A percentile compares a stretch with the other conserved stretches of the same genome.
Conservation (phyloP, 2,113 vertebrate species). For the Numenius arquata region DNA sequence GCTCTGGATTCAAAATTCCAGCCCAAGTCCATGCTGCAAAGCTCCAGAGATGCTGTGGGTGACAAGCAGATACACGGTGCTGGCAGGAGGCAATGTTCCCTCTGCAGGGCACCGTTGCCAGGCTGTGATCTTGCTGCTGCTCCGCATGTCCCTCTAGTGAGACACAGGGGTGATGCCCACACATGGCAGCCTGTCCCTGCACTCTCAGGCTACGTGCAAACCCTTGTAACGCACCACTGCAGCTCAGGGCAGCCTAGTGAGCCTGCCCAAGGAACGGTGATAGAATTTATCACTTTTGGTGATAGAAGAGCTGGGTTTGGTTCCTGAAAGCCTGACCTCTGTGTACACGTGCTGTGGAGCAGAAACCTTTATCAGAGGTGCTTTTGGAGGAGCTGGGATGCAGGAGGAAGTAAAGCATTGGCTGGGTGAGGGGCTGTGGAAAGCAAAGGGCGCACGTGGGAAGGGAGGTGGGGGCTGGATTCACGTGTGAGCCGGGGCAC, state of each 20-base stretch:
- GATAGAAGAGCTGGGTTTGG: background rate
- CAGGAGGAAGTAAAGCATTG: background rate
- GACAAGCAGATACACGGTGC: accelerated
- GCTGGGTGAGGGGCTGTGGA: background rate
- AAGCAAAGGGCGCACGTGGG: accelerated
- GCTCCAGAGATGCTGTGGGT: accelerated
- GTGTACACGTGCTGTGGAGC: background rate
- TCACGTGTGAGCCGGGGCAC: accelerated
- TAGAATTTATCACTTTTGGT: background rate
- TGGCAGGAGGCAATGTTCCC: background rate
- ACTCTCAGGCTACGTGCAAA: background rate
- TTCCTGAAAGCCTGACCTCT: background rate
- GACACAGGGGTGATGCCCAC: accelerated
- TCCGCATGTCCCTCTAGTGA: accelerated
- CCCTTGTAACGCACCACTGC: accelerated
- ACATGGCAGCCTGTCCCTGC: accelerated
- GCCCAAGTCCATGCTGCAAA: accelerated
- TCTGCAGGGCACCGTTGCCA: accelerated
- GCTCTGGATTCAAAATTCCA: background rate
- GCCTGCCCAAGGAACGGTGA: background rate
- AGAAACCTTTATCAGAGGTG: background rate
- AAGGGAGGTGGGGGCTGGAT: background rate
- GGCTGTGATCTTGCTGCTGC: background rate
- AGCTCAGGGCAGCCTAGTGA: no score
- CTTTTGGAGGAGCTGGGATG: background rate